phyloP scores from a whole-genome alignment of 2,888 invertebrate species.

The Oegoconia quadripuncta region DNA sequence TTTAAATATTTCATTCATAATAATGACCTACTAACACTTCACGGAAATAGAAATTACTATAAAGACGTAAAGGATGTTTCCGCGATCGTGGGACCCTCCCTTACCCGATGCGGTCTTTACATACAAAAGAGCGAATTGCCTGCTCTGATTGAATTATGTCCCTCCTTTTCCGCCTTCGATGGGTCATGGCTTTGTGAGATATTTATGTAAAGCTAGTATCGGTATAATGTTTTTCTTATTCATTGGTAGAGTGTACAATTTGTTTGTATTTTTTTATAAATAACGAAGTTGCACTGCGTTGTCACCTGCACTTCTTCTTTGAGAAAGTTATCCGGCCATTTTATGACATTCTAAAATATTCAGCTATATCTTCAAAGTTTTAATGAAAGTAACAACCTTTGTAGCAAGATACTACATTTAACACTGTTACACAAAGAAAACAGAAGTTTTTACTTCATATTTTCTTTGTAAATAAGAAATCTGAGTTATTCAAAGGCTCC shows the following conservation, averaged over 20 bases:
- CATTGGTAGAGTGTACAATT: slow-evolving; percentile 3
- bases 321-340: too few relatives aligned
- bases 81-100: neutral
- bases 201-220: slow-evolving; percentile 35
- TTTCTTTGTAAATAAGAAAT: slow-evolving; percentile 18
- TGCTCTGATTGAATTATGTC: slow-evolving; percentile 68
- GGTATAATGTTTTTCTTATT: slow-evolving; percentile 13
- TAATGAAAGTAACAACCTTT: too few relatives aligned
- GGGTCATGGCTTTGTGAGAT: slow-evolving; percentile 47
- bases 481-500: slow-evolving; percentile 33
- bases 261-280: neutral
- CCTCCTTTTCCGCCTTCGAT: slow-evolving; percentile 46
- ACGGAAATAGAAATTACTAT: slow-evolving; percentile 2
- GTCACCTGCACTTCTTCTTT: too few relatives aligned
- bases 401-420: too few relatives aligned
- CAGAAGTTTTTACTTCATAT: slow-evolving; percentile 14
- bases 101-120: slow-evolving; percentile 62
- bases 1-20: too few relatives aligned
- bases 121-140: slow-evolving; percentile 71
- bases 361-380: too few relatives aligned
- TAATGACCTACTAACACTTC: neutral
- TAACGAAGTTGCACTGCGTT: too few relatives aligned
- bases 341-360: too few relatives aligned
- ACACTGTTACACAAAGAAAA: slow-evolving; percentile 7
- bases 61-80: slow-evolving; percentile 6